Evolutionary conservation across 2,113 vertebrate genomes (phyloP).

Genomic region (Megaleporinus macrocephalus): DNA sequence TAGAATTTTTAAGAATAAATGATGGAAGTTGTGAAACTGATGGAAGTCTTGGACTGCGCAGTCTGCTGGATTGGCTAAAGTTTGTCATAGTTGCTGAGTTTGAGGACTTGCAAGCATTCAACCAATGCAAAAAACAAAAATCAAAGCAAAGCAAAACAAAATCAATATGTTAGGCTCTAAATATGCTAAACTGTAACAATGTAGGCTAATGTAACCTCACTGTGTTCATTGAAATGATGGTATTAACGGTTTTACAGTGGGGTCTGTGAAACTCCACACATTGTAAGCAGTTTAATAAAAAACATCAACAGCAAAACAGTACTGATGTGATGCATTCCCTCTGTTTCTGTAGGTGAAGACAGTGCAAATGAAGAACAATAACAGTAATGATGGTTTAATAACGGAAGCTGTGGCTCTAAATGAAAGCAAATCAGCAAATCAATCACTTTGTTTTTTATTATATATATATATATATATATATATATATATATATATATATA

Average conservation of each 20-base stretch:
- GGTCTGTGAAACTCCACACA: background rate
- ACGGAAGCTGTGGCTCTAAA: too few relatives aligned
- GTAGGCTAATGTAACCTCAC: background rate
- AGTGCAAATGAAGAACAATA: background rate
- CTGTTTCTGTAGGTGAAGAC: background rate
- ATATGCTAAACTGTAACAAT: background rate
- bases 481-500: too few relatives aligned
- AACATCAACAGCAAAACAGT: background rate
- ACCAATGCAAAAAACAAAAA: too few relatives aligned
- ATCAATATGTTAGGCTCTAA: background rate
- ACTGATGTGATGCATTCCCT: background rate
- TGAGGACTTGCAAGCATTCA: background rate
- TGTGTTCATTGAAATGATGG: background rate
- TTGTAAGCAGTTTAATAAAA: background rate
- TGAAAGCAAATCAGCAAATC: too few relatives aligned
- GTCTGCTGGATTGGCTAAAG: background rate
- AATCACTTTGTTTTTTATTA: too few relatives aligned
- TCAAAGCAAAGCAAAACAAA: too few relatives aligned
- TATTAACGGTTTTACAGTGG: background rate
- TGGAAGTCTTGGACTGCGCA: background rate
- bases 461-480: too few relatives aligned
- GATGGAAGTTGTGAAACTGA: too few relatives aligned
- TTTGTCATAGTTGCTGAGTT: background rate
- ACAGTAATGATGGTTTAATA: too few relatives aligned
- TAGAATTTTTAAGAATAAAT: too few relatives aligned